A percentile compares a stretch with the other conserved stretches of the same genome.
phyloP scores from a whole-genome alignment of 1,140 invertebrate genomes.

The Aphidius gifuensis region DNA sequence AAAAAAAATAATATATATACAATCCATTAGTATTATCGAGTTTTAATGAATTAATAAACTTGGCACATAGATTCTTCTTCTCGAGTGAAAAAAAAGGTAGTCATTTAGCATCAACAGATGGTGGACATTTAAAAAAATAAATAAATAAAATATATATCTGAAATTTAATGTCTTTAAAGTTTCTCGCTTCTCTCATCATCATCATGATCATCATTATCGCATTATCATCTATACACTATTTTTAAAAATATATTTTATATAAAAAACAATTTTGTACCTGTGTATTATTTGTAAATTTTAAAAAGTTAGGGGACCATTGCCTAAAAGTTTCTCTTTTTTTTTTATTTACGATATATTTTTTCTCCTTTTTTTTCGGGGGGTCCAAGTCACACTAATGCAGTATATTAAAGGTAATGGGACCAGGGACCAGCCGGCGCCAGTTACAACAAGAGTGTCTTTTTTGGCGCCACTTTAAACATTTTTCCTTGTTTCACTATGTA shows the following conservation, averaged over 20 bases:
- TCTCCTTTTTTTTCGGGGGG: background rate
- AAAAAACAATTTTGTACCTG: background rate
- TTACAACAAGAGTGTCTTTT: conserved; percentile 13
- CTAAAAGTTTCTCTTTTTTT: background rate
- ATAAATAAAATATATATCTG: background rate
- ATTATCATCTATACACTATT: no score
- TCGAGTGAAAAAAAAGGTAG: background rate
- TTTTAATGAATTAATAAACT: background rate
- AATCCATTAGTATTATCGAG: conserved; percentile 12
- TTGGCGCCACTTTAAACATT: conserved; percentile 19
- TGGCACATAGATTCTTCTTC: no score
- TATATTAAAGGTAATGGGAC: background rate
- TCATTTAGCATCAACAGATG: conserved; percentile 4
- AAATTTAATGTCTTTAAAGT: conserved; percentile 8
- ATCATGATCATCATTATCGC: background rate
- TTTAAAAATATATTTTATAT: no score
- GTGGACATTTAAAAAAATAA: conserved; percentile 9
- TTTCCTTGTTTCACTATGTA: no score
- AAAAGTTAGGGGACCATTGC: no score
- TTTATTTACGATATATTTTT: background rate
- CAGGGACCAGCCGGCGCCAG: conserved; percentile 23
- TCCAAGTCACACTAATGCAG: background rate
- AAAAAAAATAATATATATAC: no score
- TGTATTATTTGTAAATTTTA: background rate
- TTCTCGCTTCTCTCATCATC: conserved; percentile 6